Evolutionary conservation across 2,797 vertebrate species (phyloP).

Genomic region (Tapera naevia): DNA sequence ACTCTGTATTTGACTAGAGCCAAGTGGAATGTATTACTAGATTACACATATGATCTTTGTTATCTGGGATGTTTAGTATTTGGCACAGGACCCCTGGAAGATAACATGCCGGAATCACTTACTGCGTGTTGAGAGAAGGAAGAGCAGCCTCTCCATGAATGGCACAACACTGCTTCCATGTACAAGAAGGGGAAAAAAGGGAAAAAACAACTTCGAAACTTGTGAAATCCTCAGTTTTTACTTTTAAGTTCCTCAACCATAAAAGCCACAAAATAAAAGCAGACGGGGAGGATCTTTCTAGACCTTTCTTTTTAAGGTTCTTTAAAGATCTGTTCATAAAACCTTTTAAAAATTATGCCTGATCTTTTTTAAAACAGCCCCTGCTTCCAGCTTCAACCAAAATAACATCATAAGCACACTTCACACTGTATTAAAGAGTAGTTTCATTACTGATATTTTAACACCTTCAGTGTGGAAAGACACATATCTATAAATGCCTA

Average conservation of each 20-base stretch:
- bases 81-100: conserved; percentile 36
- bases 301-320: not conserved
- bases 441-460: conserved; percentile 3
- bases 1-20: conserved; percentile 22
- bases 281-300: not conserved
- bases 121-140: conserved; percentile 26
- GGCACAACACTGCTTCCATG: not conserved
- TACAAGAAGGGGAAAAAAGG: not conserved
- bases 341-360: not conserved
- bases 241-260: not conserved
- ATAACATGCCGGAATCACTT: conserved; percentile 45
- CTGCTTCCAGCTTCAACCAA: not conserved
- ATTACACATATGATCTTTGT: conserved; percentile 55
- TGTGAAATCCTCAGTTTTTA: not conserved
- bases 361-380: not conserved
- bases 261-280: not conserved
- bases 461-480: not conserved
- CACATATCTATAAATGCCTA: not conserved
- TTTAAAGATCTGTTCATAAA: not conserved
- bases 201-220: not conserved
- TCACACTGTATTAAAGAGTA: not conserved
- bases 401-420: not conserved
- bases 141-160: not conserved
- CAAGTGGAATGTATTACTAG: conserved; percentile 53
- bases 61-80: conserved; percentile 64